phyloP scores from a whole-genome alignment of 2,113 vertebrate species.

The Neoarius graeffei region DNA sequence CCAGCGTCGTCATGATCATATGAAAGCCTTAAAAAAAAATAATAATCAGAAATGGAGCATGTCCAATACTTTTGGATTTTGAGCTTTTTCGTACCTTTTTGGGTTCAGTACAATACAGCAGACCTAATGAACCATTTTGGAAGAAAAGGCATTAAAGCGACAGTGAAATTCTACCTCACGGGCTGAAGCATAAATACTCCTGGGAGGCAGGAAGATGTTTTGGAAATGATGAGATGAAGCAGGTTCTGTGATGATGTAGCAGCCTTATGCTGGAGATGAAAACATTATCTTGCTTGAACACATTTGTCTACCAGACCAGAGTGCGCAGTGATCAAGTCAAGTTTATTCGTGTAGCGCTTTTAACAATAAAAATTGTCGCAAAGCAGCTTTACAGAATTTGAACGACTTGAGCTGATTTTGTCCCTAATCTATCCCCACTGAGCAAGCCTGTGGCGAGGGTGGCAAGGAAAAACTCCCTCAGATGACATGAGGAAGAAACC shows the following conservation, averaged over 20 bases:
- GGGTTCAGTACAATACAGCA: neutral
- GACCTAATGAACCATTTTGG: conserved; percentile 11
- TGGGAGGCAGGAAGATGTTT: neutral
- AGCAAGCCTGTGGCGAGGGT: too few species aligned
- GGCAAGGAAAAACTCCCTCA: too few species aligned
- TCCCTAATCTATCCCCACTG: too few species aligned
- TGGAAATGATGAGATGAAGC: neutral
- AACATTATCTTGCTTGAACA: neutral
- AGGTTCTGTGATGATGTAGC: neutral
- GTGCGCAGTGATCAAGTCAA: neutral
- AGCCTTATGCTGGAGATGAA: neutral
- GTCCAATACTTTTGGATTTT: too few species aligned
- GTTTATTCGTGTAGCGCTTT: too few species aligned
- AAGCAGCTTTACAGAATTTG: too few species aligned
- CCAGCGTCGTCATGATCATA: neutral
- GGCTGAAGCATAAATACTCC: neutral
- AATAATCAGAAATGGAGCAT: neutral
- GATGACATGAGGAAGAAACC: too few species aligned
- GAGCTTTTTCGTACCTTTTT: neutral
- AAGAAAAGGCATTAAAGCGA: neutral
- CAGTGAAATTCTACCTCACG: neutral
- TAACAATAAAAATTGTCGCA: too few species aligned
- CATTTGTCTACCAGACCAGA: neutral
- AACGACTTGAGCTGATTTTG: too few species aligned
- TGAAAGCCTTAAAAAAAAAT: too few species aligned